phyloP scores from a whole-genome alignment of 2,113 vertebrate genomes.

The Felis catus region DNA sequence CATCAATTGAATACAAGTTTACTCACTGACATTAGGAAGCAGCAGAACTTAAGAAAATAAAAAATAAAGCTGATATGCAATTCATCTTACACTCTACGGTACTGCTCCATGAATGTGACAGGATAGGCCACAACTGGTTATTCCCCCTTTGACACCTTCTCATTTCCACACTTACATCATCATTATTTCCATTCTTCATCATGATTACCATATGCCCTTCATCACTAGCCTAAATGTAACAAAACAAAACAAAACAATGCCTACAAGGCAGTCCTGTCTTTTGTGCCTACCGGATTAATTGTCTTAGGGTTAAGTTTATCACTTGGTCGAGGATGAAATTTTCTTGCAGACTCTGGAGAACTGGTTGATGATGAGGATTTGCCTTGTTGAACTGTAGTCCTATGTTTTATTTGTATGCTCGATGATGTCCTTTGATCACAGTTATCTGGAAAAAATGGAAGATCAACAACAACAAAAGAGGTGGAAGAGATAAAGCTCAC shows the following conservation, averaged over 20 bases:
- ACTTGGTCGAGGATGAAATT: slow-evolving; percentile 84
- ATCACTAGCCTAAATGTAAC: neutral
- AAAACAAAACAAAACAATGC: neutral
- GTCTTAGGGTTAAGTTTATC: slow-evolving; percentile 90
- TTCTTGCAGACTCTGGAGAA: slow-evolving; percentile 72
- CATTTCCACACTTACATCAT: neutral
- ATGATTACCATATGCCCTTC: neutral
- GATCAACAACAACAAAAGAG: slow-evolving; percentile 16
- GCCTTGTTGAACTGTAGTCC: slow-evolving; percentile 64
- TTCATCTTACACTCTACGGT: neutral
- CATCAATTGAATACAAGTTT: neutral
- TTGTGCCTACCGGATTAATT: slow-evolving; percentile 87
- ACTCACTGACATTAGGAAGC: neutral
- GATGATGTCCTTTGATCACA: slow-evolving; percentile 78
- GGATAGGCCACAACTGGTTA: no score
- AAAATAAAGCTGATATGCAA: neutral
- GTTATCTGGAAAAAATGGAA: slow-evolving; percentile 61
- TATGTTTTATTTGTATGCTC: slow-evolving; percentile 59
- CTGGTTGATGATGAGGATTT: slow-evolving; percentile 59
- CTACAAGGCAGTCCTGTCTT: neutral
- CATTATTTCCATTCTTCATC: neutral
- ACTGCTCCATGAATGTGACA: neutral
- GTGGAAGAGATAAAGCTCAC: neutral
- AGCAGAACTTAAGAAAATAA: neutral
- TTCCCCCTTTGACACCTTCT: neutral